Evolutionary conservation across 2,797 vertebrate genomes (phyloP).

Genomic region (Crocidura indochinensis): DNA sequence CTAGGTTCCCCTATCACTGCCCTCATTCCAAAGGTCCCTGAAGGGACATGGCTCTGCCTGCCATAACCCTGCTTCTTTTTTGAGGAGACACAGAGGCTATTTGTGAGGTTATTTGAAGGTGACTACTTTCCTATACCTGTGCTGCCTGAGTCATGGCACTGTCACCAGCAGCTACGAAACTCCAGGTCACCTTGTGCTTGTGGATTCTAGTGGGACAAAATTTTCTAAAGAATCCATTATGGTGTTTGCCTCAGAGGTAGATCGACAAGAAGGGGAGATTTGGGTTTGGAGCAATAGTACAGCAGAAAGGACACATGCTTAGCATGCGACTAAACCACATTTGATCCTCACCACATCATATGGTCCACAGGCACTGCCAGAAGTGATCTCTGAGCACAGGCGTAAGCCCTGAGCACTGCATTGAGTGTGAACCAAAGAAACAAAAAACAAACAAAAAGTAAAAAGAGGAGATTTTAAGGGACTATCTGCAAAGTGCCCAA

Average conservation of each 20-base stretch:
- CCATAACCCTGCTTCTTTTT: not conserved
- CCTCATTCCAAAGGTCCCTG: too few species aligned
- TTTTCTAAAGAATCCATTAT: not conserved
- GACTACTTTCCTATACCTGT: not conserved
- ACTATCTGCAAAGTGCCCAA: not conserved
- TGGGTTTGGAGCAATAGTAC: not conserved
- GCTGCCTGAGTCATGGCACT: not conserved
- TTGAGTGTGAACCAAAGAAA: too few species aligned
- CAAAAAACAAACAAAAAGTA: too few species aligned
- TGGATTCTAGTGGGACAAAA: not conserved
- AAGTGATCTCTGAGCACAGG: too few species aligned
- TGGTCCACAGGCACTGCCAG: too few species aligned
- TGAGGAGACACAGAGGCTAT: too few species aligned
- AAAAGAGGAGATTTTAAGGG: not conserved
- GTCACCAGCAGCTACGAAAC: not conserved
- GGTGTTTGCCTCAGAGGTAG: not conserved
- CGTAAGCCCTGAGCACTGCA: too few species aligned
- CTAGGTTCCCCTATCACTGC: not conserved
- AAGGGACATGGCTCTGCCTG: not conserved
- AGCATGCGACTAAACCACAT: too few species aligned
- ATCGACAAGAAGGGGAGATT: not conserved
- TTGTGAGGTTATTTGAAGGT: not conserved
- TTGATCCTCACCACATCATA: too few species aligned
- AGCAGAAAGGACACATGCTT: too few species aligned
- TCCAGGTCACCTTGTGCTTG: not conserved